A percentile compares a stretch with the other conserved stretches of the same genome.
phyloP scores from a whole-genome alignment of 2,113 vertebrate genomes.

The Cephalopholis sonnerati region DNA sequence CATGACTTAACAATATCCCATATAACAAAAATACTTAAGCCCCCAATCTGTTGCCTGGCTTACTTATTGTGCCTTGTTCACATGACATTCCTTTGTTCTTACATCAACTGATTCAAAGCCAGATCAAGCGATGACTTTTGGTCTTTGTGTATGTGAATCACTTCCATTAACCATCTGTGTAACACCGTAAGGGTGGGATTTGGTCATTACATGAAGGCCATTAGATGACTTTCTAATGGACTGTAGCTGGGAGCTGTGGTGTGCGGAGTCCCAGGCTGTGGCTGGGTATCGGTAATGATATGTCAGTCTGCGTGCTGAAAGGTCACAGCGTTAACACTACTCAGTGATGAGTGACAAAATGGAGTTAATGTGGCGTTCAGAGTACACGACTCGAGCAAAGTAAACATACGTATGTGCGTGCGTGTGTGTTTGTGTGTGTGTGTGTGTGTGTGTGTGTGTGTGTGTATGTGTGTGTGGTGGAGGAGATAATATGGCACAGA shows the following conservation, averaged over 20 bases:
- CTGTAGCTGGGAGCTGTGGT: constrained; percentile 24
- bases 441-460: neutral
- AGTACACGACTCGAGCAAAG: constrained; percentile 41
- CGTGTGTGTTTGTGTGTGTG: constrained; percentile 21
- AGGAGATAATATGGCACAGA: neutral
- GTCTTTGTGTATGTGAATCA: constrained; percentile 9
- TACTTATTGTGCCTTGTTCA: constrained; percentile 5
- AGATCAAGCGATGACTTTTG: constrained; percentile 12
- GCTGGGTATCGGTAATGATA: constrained; percentile 39
- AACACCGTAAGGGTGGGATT: constrained; percentile 41
- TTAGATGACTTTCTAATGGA: constrained; percentile 41
- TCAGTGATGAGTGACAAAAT: constrained; percentile 63
- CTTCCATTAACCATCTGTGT: neutral
- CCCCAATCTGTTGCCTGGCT: neutral
- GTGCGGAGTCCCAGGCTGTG: constrained; percentile 22
- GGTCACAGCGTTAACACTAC: constrained; percentile 55
- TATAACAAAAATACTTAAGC: neutral
- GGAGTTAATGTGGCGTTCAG: constrained; percentile 71
- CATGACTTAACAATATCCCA: neutral
- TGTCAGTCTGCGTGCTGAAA: constrained; percentile 54
- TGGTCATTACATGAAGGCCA: constrained; percentile 23
- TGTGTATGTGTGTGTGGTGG: neutral
- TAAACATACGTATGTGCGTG: constrained; percentile 43
- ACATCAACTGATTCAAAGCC: constrained; percentile 27
- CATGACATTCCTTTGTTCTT: constrained; percentile 13